A percentile compares a stretch with the other conserved stretches of the same genome.
Evolutionary conservation across 1,140 invertebrate genomes (phyloP).

Genomic region (Halyomorpha halys): DNA sequence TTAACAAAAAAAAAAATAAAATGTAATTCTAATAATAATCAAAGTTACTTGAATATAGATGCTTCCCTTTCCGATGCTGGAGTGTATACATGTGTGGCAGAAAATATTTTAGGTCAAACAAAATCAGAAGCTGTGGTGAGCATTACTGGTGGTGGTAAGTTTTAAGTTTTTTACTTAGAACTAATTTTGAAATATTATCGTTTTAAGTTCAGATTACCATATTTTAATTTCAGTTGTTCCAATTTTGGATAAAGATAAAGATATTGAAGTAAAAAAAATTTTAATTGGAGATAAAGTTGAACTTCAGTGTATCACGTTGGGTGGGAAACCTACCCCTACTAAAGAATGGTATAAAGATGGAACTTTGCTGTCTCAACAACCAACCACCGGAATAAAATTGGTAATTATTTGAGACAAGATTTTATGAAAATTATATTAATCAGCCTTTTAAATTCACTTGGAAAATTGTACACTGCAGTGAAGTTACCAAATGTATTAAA

Average conservation of each 20-base stretch:
- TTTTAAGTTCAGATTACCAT: background rate
- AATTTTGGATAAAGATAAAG: background rate
- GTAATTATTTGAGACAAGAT: background rate
- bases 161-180: background rate
- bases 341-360: conserved; percentile 29
- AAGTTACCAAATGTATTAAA: too few relatives aligned
- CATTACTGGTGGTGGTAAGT: conserved; percentile 30
- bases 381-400: background rate
- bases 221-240: conserved; percentile 13
- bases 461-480: too few relatives aligned
- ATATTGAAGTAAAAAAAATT: conserved; percentile 13
- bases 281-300: conserved; percentile 19
- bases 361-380: background rate
- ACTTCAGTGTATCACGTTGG: conserved; percentile 22
- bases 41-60: conserved; percentile 25
- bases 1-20: too few relatives aligned
- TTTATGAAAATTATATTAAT: too few relatives aligned
- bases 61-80: conserved; percentile 28
- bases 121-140: conserved; percentile 22
- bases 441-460: too few relatives aligned
- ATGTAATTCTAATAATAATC: too few relatives aligned
- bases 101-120: conserved; percentile 29
- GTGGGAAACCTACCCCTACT: conserved; percentile 25
- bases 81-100: conserved; percentile 28
- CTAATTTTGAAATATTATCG: background rate